Evolutionary conservation across 92 coral and sea anemone genomes (phyloP), one percentile per base, ranked within the genome.

Genomic region (Bergia sp.): DNA sequence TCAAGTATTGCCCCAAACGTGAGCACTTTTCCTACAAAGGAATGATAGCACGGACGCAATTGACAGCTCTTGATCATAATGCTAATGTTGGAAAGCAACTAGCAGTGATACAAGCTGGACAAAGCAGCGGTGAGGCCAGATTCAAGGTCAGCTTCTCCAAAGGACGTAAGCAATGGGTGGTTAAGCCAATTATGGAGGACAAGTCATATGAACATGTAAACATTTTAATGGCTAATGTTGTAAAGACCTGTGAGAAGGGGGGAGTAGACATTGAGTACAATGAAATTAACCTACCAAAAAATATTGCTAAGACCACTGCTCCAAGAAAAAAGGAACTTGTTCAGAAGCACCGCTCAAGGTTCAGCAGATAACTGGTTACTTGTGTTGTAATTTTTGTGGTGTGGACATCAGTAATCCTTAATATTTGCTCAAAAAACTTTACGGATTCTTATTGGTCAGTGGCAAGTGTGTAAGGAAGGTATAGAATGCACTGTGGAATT

Each of bases 11-110:
- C 39, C 87, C 93, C 5, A 93, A 90, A 72, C 79, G 89, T 53
- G 88, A 89, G 77, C 94, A 92, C 82, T 92, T 92, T 78, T 85
- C 88, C 6, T 80, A 79, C 78, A 89, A 90, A 8, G 91, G 91
- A 73, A 92, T 86, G 92, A 47, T 90, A 15, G 92, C 94, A 16
- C 64, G 92, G 49, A 90, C 86, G 15, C 92, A 92, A 81, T 86
- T 92, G 65, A 85, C 94, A 43, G 94, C 94, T 10, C 79, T 86
- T 13, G 95, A 93, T 85, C 85, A 93, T 77, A 91, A 93, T 82
- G 73, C 81, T 42, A 92, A 92, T 73, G 37, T 37, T 55, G 81
- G 85, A 42, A 47, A 92, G 65, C 29, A 90, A 37, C 95, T 90
- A 67, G 92, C 95, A 55, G 64, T 55, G 64, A 0, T 55, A 55